These are phyloP conservation scores for Pelosia muscerda DNA, from an alignment of 2,888 invertebrate genomes.

Conservation along the genomic window DNA sequence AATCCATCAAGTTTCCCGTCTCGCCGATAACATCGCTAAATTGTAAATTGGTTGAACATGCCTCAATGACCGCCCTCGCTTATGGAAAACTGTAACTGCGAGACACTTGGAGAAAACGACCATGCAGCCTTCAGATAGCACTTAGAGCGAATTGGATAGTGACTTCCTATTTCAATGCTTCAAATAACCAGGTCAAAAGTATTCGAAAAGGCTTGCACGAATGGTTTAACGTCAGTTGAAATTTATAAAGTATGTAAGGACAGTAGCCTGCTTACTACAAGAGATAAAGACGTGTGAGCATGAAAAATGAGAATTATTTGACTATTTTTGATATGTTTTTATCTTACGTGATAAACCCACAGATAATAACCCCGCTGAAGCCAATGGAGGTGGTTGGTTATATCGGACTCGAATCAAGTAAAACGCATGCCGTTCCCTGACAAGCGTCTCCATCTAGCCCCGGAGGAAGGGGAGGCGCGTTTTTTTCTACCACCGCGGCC, in stretches of 20 bases:
- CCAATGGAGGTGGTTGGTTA: too few species aligned
- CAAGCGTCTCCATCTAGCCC: too few species aligned
- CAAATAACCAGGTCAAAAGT: not conserved
- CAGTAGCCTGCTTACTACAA: too few species aligned
- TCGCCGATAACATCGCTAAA: constrained; percentile 39
- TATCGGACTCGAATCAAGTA: too few species aligned
- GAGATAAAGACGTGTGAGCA: too few species aligned
- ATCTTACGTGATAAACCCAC: too few species aligned
- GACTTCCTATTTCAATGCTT: not conserved
- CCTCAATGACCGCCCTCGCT: constrained; percentile 15
- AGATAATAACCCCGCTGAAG: too few species aligned
- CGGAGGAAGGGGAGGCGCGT: too few species aligned
- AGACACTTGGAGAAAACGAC: constrained; percentile 12
- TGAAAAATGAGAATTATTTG: too few species aligned
- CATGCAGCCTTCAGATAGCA: constrained; percentile 8
- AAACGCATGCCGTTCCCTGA: too few species aligned
- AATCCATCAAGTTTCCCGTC: constrained; percentile 46
- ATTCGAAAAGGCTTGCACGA: not conserved
- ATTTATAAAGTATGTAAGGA: not conserved
- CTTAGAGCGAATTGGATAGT: constrained; percentile 20
- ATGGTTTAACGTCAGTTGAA: not conserved
- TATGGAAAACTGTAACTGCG: constrained; percentile 22
- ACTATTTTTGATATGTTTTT: too few species aligned
- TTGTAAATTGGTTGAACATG: constrained; percentile 32
- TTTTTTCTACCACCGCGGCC: too few species aligned